Conservation (phyloP, 2,888 invertebrate species). For the Caenorhabditis macrosperma region DNA sequence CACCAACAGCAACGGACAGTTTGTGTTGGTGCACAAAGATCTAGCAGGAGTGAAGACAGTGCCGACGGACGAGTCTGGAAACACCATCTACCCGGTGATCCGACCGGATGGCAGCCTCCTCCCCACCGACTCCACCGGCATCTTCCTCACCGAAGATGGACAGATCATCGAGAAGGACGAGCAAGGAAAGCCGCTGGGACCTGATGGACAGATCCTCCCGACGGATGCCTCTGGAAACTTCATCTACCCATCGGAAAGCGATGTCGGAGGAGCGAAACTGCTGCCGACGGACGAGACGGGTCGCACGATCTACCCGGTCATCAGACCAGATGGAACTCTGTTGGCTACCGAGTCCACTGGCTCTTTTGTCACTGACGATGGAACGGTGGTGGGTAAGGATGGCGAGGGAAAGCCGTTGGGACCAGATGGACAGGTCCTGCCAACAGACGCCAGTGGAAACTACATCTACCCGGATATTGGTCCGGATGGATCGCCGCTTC, state of each 20-base stretch:
- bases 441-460: conserved; percentile 55
- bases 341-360: conserved; percentile 52
- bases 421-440: conserved; percentile 61
- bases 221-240: conserved; percentile 58
- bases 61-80: conserved; percentile 42
- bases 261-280: conserved; percentile 36
- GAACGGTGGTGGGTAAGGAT: conserved; percentile 50
- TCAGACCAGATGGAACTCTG: conserved; percentile 55
- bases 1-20: conserved; percentile 45
- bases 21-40: conserved; percentile 59
- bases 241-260: conserved; percentile 53
- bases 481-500: conserved; percentile 56
- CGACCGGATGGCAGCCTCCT: conserved; percentile 62
- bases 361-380: conserved; percentile 59
- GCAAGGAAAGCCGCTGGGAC: conserved; percentile 59
- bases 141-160: conserved; percentile 57
- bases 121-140: conserved; percentile 64
- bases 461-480: conserved; percentile 64
- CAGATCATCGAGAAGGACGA: conserved; percentile 53
- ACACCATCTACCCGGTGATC: conserved; percentile 47
- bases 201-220: conserved; percentile 61
- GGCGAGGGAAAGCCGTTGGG: conserved; percentile 56
- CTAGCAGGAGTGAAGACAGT: too few relatives aligned
- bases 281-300: conserved; percentile 57
- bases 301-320: conserved; percentile 51